phyloP scores from a whole-genome alignment of 2,888 invertebrate genomes.

The Stenoptilia bipunctidactyla region DNA sequence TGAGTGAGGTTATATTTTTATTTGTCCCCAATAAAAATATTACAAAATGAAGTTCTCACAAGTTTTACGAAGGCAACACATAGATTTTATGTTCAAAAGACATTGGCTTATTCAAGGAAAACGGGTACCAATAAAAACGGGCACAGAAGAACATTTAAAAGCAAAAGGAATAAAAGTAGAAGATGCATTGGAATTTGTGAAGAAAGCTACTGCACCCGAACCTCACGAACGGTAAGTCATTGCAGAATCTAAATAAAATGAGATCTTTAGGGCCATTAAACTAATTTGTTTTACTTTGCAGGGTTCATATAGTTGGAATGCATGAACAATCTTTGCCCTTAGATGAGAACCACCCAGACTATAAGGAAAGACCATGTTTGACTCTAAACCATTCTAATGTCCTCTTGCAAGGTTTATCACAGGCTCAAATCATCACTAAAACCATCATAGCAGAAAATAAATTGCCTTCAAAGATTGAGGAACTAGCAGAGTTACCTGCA shows the following conservation, averaged over 20 bases:
- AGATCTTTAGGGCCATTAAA: not conserved
- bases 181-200: constrained; percentile 73
- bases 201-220: constrained; percentile 26
- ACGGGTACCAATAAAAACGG: constrained; percentile 66
- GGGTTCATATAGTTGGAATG: constrained; percentile 52
- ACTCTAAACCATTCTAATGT: constrained; percentile 73
- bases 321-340: constrained; percentile 43
- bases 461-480: constrained; percentile 73
- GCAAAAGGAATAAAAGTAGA: constrained; percentile 71
- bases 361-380: constrained; percentile 73
- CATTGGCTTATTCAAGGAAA: constrained; percentile 80
- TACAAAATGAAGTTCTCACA: constrained; percentile 75
- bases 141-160: constrained; percentile 64
- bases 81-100: constrained; percentile 78
- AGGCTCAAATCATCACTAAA: constrained; percentile 87
- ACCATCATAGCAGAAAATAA: constrained; percentile 74
- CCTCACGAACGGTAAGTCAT: constrained; percentile 30
- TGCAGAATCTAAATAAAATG: not conserved
- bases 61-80: constrained; percentile 75
- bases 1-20: not conserved
- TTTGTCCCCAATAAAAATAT: constrained; percentile 4
- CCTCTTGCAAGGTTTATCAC: constrained; percentile 78
- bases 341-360: constrained; percentile 75
- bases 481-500: constrained; percentile 57
- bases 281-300: constrained; percentile 23